Evolutionary conservation across 2,797 vertebrate species (phyloP), one percentile per base, ranked within the genome.

Genomic region (Acipenser transmontanus): DNA sequence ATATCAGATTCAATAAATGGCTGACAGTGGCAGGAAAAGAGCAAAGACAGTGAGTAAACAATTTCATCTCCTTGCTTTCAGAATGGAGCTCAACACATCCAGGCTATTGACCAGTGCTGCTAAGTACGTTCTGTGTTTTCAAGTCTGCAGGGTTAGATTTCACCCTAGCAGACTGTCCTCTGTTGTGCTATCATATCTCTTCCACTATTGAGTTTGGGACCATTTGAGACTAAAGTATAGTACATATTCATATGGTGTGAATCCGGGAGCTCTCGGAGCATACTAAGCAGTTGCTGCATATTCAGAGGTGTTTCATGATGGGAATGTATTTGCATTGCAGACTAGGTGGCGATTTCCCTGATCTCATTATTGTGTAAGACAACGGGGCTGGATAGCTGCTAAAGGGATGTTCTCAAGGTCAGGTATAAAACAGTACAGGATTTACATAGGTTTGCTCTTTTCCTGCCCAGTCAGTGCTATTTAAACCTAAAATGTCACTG

Each of bases 331-430:
- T 68, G 64, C 62, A 72, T 59, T 64, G 69, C 71, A 75, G 49
- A 70, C 66, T 68, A 72, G 68, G 68, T 61, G 49, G 74, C 66
- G 76, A 72, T 72, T 34, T 69, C 57, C 68, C 76, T 76, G 68
- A 76, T 79, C 74, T 80, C 69, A 80, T 82, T 76, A 80, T 69
- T 61, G 72, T 60, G 63, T 51, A 73, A 68, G 69, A 64, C 74
- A 71, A 63, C 11, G n/a, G 70, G 73, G 63, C 62, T 69, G 69
- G 54, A 73, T 71, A 71, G 70, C 51, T 54, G 66, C 62, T 63
- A 54, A 77, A n/a, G 17, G 67, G 72, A 72, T 66, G 66, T 66
- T 60, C 63, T 70, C 70, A 84, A 81, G 75, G 79, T 80, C 74
- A 76, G 65, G 56, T 68, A 63, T 67, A 66, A 75, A 0, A 13